Base-by-base conservation (phyloP, 2,888 invertebrate species). In the Branchipolynoe longqiensis region DNA sequence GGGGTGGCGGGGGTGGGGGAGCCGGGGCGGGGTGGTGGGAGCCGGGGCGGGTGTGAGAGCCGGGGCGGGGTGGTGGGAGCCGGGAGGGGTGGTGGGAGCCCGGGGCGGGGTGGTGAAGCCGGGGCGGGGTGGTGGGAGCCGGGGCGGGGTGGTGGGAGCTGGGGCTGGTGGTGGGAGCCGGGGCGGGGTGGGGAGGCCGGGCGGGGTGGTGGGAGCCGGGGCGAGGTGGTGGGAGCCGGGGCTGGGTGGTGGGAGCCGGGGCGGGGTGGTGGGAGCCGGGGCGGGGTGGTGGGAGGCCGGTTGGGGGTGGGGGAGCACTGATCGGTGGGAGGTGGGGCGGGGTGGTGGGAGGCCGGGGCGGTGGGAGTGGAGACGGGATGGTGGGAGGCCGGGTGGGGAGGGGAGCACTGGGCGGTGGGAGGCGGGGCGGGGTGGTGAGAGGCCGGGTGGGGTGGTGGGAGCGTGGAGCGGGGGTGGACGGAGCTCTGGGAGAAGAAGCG, bases 101-200 rank as follows among this genome's bases (percentile, higher is more conserved):
- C 3, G 25, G 62, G 31, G 3, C 28, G 25, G 62, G 62, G 25
- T 25, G 56, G 22, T 22, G 56, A 22, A 25, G n/a, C 56, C 3
- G 28, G 6, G 62, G 62, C 31, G 31, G 28, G 62, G 1, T n/a
- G n/a, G n/a, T n/a, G n/a, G n/a, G n/a, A n/a, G n/a, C n/a, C n/a
- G n/a, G n/a, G n/a, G n/a, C n/a, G n/a, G n/a, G n/a, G n/a, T n/a
- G n/a, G n/a, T n/a, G n/a, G n/a, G n/a, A n/a, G n/a, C n/a, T n/a
- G n/a, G n/a, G n/a, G n/a, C n/a, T n/a, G n/a, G n/a, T 62, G 62
- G 62, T 62, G 62, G 62, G 28, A 31, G 28, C 56, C 22, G 6
- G 25, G 62, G 31, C 14, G 62, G 25, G 62, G 62, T 62, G 62
- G 56, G n/a, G n/a, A n/a, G n/a, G n/a, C n/a, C n/a, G n/a, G n/a